Evolutionary conservation across 2,888 invertebrate species (phyloP).

Genomic region (Drosophila parthenogenetica): DNA sequence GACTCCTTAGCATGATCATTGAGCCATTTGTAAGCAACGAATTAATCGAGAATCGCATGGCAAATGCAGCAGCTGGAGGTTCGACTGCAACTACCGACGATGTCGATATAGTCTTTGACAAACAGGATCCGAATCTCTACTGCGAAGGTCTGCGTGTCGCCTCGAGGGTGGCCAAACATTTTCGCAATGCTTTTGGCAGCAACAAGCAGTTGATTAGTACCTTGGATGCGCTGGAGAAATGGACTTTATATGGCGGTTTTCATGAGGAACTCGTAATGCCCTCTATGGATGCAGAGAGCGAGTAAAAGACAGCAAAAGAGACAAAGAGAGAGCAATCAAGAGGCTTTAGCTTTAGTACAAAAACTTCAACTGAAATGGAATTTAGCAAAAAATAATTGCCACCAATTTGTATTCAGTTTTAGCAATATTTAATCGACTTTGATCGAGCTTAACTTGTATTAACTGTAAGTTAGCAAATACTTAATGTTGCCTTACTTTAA

Average conservation of each 20-base stretch:
- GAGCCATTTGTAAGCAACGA: conserved; percentile 60
- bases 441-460: no score
- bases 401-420: background rate
- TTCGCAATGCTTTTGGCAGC: conserved; percentile 60
- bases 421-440: no score
- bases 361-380: background rate
- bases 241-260: conserved; percentile 1
- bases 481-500: background rate
- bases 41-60: conserved; percentile 14
- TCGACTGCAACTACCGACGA: background rate
- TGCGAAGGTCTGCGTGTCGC: conserved; percentile 79
- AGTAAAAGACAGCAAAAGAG: no score
- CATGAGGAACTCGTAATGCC: background rate
- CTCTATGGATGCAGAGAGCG: background rate
- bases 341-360: conserved; percentile 5
- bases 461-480: no score
- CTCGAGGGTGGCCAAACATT: conserved; percentile 62
- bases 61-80: conserved; percentile 26
- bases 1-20: conserved; percentile 72
- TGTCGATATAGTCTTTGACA: conserved; percentile 78
- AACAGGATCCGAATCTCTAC: conserved; percentile 82
- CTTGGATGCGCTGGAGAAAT: conserved; percentile 13
- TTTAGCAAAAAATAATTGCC: background rate
- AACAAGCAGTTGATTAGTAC: conserved; percentile 56
- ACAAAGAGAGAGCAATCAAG: background rate